Base-by-base conservation (phyloP, 1,140 invertebrate genomes). In the Dreissena polymorpha region DNA sequence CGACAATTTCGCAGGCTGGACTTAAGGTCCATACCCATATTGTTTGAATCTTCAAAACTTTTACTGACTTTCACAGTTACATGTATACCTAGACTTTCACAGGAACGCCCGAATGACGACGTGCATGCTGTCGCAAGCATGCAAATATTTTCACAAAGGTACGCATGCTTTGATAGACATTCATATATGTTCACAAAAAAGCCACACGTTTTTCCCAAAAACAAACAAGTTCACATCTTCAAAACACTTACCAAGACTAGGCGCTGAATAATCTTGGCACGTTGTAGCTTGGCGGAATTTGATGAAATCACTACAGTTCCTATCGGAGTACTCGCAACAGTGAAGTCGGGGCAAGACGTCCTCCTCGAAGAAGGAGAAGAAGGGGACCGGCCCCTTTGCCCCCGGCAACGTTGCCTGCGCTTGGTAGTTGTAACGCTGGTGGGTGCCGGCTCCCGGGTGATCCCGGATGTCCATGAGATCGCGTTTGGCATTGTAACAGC, bases 291-390 rank as follows among this genome's bases (percentile, higher is more conserved):
- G 78, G 74, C 89, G 70, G 39, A 71, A 80, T 16, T 77, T n/a
- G 8, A 82, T 78, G 73, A 86, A 91, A 12, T 73, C 39, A 74
- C 89, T 89, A 77, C 88, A 85, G 12, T 78, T 64, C 13, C 53
- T 50, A 10, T 27, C 18, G 13, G 88, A 87, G 76, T 89, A 90
- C 49, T 88, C 78, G 79, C 91, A 91, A 79, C 91, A 91, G 64
- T 91, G 90, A 39, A 90, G 69, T 60, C 76, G 87, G 16, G 91
- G 88, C 7, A 88, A 73, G 10, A 91, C 65, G 70, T 91, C 90
- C 23, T 87, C 70, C 67, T 86, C 51, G 71, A 89, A 89, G 83
- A 88, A 90, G 13, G 88, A 85, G 65, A 91, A 89, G 73, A 83
- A 90, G 18, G 91, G 89, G 70, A 90, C 86, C 29, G 86, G 70